Conservation (phyloP, 2,113 vertebrate genomes). For the Bolborhynchus lineola region DNA sequence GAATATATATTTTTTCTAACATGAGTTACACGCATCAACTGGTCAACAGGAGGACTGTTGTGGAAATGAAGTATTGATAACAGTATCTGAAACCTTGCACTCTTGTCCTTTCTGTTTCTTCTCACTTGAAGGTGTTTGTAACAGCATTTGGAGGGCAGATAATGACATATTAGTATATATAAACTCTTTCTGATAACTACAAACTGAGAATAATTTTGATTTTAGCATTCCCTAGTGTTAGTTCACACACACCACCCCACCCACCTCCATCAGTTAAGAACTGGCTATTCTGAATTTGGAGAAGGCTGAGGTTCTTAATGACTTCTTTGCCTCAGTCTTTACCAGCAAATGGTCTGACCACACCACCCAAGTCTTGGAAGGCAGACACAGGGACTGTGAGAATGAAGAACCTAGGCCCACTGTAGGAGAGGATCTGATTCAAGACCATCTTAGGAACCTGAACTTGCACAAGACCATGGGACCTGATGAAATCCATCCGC, state of each 20-base stretch:
- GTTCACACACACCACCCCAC: neutral
- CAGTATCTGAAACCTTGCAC: neutral
- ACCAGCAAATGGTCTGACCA: too few species aligned
- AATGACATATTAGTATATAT: neutral
- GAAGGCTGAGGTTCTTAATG: too few species aligned
- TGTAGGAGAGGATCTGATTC: too few species aligned
- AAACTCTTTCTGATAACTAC: neutral
- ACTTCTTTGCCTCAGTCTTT: too few species aligned
- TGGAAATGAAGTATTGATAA: neutral
- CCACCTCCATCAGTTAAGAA: accelerated
- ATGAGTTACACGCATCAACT: neutral
- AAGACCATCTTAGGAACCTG: too few species aligned
- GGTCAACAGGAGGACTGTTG: neutral
- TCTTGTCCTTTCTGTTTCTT: neutral
- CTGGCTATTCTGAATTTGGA: too few species aligned
- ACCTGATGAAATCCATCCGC: too few species aligned
- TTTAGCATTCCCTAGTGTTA: neutral
- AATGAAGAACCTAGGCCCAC: too few species aligned
- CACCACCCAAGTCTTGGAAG: too few species aligned
- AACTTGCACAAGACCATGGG: too few species aligned
- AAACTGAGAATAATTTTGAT: neutral
- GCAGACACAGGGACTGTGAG: too few species aligned
- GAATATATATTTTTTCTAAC: neutral
- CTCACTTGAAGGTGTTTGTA: neutral
- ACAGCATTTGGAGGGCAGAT: neutral